Evolutionary conservation across 2,113 vertebrate genomes (phyloP).

Genomic region (Eulemur rufifrons): DNA sequence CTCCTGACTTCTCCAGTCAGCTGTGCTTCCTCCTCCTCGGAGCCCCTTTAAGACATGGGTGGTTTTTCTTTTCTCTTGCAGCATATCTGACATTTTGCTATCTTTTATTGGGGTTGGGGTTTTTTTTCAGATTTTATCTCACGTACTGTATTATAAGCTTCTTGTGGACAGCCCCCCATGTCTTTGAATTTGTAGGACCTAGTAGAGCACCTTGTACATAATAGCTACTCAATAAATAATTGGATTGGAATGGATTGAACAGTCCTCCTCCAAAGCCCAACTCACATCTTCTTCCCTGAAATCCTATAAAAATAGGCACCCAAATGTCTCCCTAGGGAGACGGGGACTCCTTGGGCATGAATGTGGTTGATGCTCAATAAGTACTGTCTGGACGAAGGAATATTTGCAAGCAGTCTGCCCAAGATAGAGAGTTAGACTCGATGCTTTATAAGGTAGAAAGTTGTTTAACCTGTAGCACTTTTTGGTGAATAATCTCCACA

Average conservation of each 20-base stretch:
- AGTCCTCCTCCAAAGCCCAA: not conserved
- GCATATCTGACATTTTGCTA: not conserved
- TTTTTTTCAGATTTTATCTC: not conserved
- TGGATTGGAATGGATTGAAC: not conserved
- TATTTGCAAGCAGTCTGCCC: conserved; percentile 5
- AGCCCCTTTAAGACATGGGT: not conserved
- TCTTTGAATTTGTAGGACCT: not conserved
- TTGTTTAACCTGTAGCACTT: not conserved
- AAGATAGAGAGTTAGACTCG: not conserved
- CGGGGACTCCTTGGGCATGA: not conserved
- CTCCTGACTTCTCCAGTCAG: not conserved
- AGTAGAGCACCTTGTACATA: not conserved
- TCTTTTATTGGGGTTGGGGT: not conserved
- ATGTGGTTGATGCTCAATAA: not conserved
- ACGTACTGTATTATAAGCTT: not conserved
- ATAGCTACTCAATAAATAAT: not conserved
- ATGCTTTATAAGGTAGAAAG: not conserved
- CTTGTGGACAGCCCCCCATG: not conserved
- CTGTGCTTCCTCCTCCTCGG: conserved; percentile 35
- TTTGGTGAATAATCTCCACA: not conserved
- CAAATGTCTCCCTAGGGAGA: not conserved
- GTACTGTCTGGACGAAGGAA: not conserved
- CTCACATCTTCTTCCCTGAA: conserved; percentile 14
- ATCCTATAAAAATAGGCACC: not conserved
- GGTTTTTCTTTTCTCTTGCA: not conserved